Percentiles rank a stretch among this genome's conserved stretches.
These are phyloP conservation scores for Kryphioiulus occultus DNA, from an alignment of 2,888 invertebrate species.

Conservation along the genomic window DNA sequence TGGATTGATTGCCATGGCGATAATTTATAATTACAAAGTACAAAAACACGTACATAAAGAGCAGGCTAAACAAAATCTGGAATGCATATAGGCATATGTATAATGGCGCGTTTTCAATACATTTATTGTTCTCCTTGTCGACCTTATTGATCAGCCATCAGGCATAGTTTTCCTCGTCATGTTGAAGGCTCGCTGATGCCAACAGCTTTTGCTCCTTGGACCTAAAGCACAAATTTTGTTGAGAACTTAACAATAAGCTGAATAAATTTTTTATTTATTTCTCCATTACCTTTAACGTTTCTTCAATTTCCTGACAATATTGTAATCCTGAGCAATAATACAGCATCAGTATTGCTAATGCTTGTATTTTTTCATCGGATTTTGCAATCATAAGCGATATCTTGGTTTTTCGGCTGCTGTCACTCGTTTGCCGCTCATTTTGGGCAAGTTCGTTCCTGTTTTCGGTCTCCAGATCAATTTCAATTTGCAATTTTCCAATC, in stretches of 20 bases:
- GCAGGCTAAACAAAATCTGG: conserved; percentile 2
- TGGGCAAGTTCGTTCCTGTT: conserved; percentile 66
- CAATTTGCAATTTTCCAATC: conserved; percentile 78
- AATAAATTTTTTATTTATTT: background rate
- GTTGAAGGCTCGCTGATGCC: background rate
- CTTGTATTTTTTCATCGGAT: conserved; percentile 86
- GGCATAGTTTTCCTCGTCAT: background rate
- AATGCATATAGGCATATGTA: conserved; percentile 20
- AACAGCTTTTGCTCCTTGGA: conserved; percentile 37
- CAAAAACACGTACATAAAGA: conserved; percentile 6
- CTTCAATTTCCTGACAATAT: conserved; percentile 72
- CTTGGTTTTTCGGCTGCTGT: conserved; percentile 61
- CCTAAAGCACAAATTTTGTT: background rate
- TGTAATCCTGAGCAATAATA: conserved; percentile 95
- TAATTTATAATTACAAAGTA: conserved; percentile 15
- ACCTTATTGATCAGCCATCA: background rate
- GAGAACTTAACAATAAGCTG: background rate
- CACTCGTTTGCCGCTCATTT: conserved; percentile 62
- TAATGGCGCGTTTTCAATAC: conserved; percentile 4
- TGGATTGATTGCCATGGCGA: conserved; percentile 1
- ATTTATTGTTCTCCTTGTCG: background rate
- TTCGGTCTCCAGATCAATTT: conserved; percentile 76
- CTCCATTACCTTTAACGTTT: conserved; percentile 53
- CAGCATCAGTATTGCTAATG: conserved; percentile 89
- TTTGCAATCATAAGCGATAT: conserved; percentile 65